phyloP scores from a whole-genome alignment of 2,888 invertebrate species.

The Phengaris arion region DNA sequence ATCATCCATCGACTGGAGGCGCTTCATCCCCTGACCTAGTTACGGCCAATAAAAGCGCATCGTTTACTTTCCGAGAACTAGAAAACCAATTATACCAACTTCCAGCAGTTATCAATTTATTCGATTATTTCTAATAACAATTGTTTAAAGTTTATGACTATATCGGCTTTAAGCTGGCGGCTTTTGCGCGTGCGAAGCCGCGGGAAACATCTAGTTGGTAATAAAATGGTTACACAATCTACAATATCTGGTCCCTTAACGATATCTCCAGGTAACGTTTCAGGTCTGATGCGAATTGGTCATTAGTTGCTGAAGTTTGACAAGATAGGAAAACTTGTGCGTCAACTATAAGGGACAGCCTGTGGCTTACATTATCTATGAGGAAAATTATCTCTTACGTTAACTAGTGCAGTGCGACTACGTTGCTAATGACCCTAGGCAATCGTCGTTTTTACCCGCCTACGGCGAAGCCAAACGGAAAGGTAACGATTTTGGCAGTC shows the following conservation, averaged over 20 bases:
- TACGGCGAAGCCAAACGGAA: no score
- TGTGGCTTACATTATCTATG: background rate
- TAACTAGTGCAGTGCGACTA: no score
- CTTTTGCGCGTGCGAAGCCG: no score
- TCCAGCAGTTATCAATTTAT: constrained; percentile 17
- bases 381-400: background rate
- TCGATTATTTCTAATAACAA: background rate
- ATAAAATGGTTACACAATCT: no score
- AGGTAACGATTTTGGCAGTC: no score
- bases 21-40: constrained; percentile 30
- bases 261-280: no score
- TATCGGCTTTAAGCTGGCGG: background rate
- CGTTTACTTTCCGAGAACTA: constrained; percentile 28
- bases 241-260: no score
- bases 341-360: background rate
- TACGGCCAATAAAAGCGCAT: constrained; percentile 35
- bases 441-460: no score
- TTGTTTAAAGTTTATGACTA: background rate
- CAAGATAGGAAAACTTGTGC: constrained; percentile 1
- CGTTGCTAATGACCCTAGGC: no score
- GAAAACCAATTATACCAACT: constrained; percentile 28
- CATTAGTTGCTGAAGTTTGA: constrained; percentile 8
- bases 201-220: no score
- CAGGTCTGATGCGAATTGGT: background rate
- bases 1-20: constrained; percentile 27